Evolutionary conservation across 1,140 invertebrate species (phyloP), one percentile per base, ranked within the genome.

Genomic region (Heliconius eleuchia): DNA sequence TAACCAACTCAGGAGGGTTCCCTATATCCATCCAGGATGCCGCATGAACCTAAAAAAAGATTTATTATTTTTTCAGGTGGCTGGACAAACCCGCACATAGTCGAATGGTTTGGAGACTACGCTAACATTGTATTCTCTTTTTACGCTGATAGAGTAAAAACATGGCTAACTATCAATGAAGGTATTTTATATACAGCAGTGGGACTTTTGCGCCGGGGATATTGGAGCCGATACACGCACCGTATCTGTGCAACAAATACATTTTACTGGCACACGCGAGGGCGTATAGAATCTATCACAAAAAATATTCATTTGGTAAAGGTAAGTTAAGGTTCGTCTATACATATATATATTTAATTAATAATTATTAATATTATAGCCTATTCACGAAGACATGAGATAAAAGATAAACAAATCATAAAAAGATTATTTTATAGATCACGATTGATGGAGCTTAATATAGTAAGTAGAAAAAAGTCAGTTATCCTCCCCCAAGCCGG

Each of bases 71-170:
- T 80, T 13, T 66, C 19, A 81, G 80, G 80, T 74, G 80, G 80
- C 16, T 82, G 81, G 81, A 80, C 81, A 30, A 82, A 82, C 23
- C 81, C 81, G 5, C 34, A 80, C 13, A 82, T 80, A 37, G 81
- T 80, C 2, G 74, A 82, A 7, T 82, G 76, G 78, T 82, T 82
- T 30, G 77, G 74, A 11, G 57, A 80, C 8, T 82, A 80, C 39
- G 81, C 76, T 16, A 79, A 76, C 23, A 50, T 82, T 2, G 72
- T 82, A 6, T 82, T 71, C 39, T 74, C 78, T 2, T 66, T 75
- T 3, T 82, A 77, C 73, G 78, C 75, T 34, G 78, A 79, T 19
- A 50, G 81, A 11, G 75, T 82, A 1, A 80, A 79, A n/a, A 82
- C 78, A 18, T 82, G 78, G 81, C 23, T 82, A 6, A 82, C 81